Evolutionary conservation across 1,140 invertebrate species (phyloP), one percentile per base, ranked within the genome.

Genomic region (Ericerus pela): DNA sequence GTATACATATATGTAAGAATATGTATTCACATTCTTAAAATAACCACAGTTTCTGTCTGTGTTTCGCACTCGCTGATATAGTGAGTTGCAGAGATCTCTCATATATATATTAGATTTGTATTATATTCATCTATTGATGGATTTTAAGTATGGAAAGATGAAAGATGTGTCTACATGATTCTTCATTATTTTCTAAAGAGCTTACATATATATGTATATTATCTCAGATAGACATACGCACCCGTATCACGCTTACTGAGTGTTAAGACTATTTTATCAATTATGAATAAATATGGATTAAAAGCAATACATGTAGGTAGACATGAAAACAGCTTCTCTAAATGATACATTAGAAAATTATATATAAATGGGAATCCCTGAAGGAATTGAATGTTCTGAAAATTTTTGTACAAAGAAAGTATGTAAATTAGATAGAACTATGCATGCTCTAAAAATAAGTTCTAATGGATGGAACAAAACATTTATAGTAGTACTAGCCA

Each of bases 291-390:
- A 26, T 24, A 14, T 1, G 20, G 20, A 12, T 27, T 56, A 31
- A 12, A 30, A 22, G 16, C 28, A 20, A 30, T 37, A 24, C 70
- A n/a, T n/a, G n/a, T n/a, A 72, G 57, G 62, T 71, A 56, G 72
- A 72, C 60, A 66, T 72, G 1, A 65, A 62, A 33, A 68, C 65
- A 12, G 69, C 66, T 1, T 72, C 69, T 61, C 59, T 72, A 8
- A 57, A 72, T 59, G 67, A 66, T 6, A 11, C 14, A 5, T 22
- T 57, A 0, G 29, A 69, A 37, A 63, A 67, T 56, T 58, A 65
- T 29, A 60, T 70, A 22, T 70, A 65, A 57, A 65, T 70, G 61
- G 58, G 62, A 54, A 63, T 69, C 54, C 60, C 63, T 29, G 47
- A 53, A 10, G 59, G 59, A 38, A 16, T 57, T 22, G 11, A 51